Evolutionary conservation across 2,888 invertebrate genomes (phyloP), one percentile per base, ranked within the genome.

Genomic region (Spodoptera picta): DNA sequence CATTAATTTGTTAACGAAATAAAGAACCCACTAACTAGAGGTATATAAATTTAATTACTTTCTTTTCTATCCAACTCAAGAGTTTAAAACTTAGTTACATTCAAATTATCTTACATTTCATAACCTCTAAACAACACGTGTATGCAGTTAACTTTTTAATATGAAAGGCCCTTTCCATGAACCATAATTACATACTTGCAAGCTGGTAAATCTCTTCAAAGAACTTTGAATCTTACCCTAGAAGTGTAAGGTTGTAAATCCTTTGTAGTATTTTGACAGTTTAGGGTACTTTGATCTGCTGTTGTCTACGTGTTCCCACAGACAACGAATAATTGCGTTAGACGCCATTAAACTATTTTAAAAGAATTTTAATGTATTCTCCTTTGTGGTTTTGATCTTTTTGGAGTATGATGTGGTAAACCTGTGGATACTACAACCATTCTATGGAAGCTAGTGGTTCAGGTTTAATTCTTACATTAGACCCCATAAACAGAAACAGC

Each of bases 351-450:
- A 69, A 73, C 56, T 70, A 74, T 74, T 78, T 74, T 61, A 61
- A 36, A 78, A 54, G 71, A 75, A 77, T 77, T 77, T 77, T 73
- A 75, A 77, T 75, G 56, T 65, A 62, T 61, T 50, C 23, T 9
- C 57, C 24, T 62, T 7, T 9, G 36, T 7, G 36, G 31, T 31
- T 31, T 6, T 4, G 31, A 31, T 19, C 31, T 31, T 31, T 36
- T 36, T 36, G 36, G 36, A 36, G 36, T 36, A 6, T 36, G 36
- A 9, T 36, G 36, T 36, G 36, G 49, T 45, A 10, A 42, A 27
- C 27, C 27, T 66, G 46, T 2, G 54, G 49, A 55, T 19, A 19
- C 19, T 1, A 19, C 19, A 19, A 1, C 19, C 19, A 19, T 19
- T 19, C 19, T 19, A 19, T 19, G 19, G 1, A 19, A 19, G 19